These are phyloP conservation scores for Lasioglossum marginatum DNA, from an alignment of 2,888 invertebrate genomes.

Conservation along the genomic window DNA sequence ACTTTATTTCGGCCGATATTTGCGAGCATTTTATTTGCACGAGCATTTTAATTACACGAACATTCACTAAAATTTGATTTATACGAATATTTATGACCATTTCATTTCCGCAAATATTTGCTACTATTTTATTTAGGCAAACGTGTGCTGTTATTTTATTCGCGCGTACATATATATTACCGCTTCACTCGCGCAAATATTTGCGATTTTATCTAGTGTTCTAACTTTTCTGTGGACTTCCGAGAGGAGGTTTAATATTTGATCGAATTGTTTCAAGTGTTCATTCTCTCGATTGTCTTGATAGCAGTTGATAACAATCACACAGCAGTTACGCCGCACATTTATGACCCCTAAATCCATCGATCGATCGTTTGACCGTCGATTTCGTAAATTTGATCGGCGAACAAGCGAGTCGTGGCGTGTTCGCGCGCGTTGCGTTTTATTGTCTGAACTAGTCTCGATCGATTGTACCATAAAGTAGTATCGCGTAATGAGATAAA, in stretches of 20 bases:
- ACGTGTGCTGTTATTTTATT: neutral
- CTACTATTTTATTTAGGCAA: neutral
- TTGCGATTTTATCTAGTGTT: neutral
- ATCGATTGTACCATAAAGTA: constrained; percentile 43
- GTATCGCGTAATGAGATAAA: constrained; percentile 55
- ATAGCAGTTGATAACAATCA: neutral
- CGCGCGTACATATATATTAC: neutral
- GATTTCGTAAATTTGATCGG: neutral
- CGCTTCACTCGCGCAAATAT: neutral
- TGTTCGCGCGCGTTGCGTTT: constrained; percentile 16
- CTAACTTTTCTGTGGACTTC: neutral
- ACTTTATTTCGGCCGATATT: neutral
- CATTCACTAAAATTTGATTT: neutral
- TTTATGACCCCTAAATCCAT: neutral
- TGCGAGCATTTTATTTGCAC: neutral
- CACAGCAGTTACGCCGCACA: neutral
- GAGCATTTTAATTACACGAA: neutral
- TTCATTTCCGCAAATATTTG: neutral
- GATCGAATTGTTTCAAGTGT: neutral
- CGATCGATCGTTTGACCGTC: neutral
- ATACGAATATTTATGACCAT: neutral
- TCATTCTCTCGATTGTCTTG: neutral
- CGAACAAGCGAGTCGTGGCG: neutral
- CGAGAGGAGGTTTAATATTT: too few relatives aligned
- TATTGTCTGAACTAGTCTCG: constrained; percentile 45